Conservation (phyloP, 2,113 vertebrate species). For the Brachyhypopomus occidentalis region DNA sequence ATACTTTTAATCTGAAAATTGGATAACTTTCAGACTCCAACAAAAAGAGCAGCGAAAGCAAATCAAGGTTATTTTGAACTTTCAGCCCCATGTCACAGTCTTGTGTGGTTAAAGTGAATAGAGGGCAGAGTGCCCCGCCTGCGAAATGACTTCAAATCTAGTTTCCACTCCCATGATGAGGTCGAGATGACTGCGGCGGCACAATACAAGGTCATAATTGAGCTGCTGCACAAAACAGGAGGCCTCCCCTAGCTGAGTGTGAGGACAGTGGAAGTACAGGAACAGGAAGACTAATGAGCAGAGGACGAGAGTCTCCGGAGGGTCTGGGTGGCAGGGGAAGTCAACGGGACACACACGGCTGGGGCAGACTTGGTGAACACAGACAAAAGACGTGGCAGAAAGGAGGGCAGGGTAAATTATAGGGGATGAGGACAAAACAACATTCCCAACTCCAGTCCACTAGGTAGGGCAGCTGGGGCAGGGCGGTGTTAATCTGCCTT, state of each 20-base stretch:
- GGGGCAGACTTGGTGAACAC: slow-evolving; percentile 17
- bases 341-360: slow-evolving; percentile 7
- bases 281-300: slow-evolving; percentile 38
- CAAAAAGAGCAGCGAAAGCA: neutral
- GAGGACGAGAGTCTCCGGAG: slow-evolving; percentile 21
- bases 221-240: slow-evolving; percentile 26
- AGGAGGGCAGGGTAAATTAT: slow-evolving; percentile 20
- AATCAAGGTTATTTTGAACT: slow-evolving; percentile 10
- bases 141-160: slow-evolving; percentile 45
- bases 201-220: slow-evolving; percentile 32
- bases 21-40: neutral
- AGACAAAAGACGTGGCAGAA: neutral
- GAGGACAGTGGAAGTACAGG: neutral
- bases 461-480: slow-evolving; percentile 12
- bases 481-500: slow-evolving; percentile 7
- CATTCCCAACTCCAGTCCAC: neutral
- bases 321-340: neutral
- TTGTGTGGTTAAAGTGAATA: neutral
- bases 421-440: slow-evolving; percentile 26
- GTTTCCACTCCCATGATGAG: slow-evolving; percentile 47
- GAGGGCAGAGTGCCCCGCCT: neutral
- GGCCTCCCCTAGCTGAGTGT: slow-evolving; percentile 6
- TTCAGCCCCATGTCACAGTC: neutral
- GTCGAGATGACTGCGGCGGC: slow-evolving; percentile 28
- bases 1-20: too few relatives aligned